Base-by-base conservation (phyloP, 2,888 invertebrate genomes). In the Phanerotoma sp. region DNA sequence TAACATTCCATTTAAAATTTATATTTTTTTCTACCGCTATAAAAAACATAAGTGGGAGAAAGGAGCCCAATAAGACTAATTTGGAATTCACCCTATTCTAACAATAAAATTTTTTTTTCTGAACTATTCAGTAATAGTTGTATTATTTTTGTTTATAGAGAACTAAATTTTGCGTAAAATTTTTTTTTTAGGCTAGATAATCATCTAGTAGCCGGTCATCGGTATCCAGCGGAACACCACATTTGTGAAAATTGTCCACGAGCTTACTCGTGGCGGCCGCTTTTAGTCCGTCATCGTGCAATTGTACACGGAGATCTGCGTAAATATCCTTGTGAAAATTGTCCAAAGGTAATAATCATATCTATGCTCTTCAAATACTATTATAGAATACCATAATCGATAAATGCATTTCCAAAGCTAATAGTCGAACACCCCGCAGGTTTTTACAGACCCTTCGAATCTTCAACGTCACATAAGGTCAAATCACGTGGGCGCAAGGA, bases 391-490 rank as follows among this genome's bases (percentile, higher is more conserved):
- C 15, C 15, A 16, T 15, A 47, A 16, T 9, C 15, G 37, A 47
- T 42, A 48, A 61, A 60, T 63, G 58, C 68, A 67, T 61, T 70
- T 70, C 65, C 60, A 69, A 69, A 67, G 70, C 74, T 74, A 73
- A 74, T 71, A 74, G 73, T 69, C 77, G 67, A 75, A 75, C 72
- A 79, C 78, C 78, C 83, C 85, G 77, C 86, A 92, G 88, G 88
- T 91, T 78, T 97, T 96, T 84, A 92, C 93, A 74, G 96, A 96
- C 83, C 93, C 96, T 73, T 93, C 93, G 81, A 94, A 95, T 81
- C 86, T 96, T 67, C 96, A 96, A 83, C 88, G 95, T 72, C 97
- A 97, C 84, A 96, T 96, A 79, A 86, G 96, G 74, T 89, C 91
- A 64, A 91, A 93, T 79, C 96, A 97, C 89, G 91, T 91, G 63